Evolutionary conservation across 2,888 invertebrate species (phyloP), one percentile per base, ranked within the genome.

Genomic region (Cataglyphis albicans): DNA sequence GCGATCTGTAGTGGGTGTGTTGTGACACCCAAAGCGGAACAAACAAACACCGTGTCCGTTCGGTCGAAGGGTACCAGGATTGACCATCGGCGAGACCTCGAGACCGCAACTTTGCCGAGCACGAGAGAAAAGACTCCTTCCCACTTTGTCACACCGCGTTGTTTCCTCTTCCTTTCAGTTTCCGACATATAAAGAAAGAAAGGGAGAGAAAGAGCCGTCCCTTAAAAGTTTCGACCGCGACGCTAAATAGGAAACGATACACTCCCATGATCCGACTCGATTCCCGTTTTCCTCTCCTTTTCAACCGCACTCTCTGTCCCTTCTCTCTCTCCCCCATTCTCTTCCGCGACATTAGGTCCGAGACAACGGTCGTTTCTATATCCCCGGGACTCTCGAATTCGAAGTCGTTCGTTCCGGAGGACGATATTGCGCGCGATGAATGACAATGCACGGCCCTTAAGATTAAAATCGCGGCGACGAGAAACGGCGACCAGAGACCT

Each of bases 1-100:
- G 92, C 86, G 92, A 87, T 84, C 87, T 90, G 89, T 91, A 93
- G 93, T 92, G 91, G 93, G 92, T 91, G 93, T 93, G 92, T 93
- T 94, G 92, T 93, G 93, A 93, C 93, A 92, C 89, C 86, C 84
- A 88, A 89, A 90, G 89, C 87, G 91, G 90, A 91, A 91, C 92
- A 93, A 93, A 93, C 91, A 93, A 93, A 93, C 91, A 93, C 81
- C 88, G 88, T 89, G 89, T 91, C 91, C 90, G 85, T 88, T 91
- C 88, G 86, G 76, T 15, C 52, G 86, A 81, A 86, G 86, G 87
- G 88, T 85, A 67, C 75, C 78, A 82, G 86, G 88, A 75, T 82
- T 81, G 81, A 81, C 81, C 81, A 75, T 83, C 83, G 89, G 65
- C 90, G 86, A 89, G 84, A 85, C 86, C 86, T 41, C 41, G 88